Evolutionary conservation across 2,113 vertebrate genomes (phyloP), one percentile per base, ranked within the genome.

Genomic region (Solea senegalensis): DNA sequence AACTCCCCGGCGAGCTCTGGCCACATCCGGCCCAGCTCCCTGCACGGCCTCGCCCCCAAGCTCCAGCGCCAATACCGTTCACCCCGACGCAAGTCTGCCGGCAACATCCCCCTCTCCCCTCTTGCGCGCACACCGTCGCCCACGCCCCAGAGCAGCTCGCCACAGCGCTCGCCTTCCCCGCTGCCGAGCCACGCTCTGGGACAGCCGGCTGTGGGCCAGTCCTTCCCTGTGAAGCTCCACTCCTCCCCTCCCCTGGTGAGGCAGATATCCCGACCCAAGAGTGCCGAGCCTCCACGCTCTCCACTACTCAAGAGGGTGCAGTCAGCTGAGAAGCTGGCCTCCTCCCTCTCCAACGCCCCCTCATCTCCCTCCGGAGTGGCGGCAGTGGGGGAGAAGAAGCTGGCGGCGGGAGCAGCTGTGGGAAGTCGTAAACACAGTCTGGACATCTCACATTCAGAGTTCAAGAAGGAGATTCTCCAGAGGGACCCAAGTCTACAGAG

Each of bases 21-120:
- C 8, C 97, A 99, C 82, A 97, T 98, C 86, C 91, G 97, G n/a
- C 97, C 97, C 78, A 98, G 96, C 83, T 98, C 97, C 16, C 94
- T 99, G 40, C 96, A 98, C 0, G 97, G 97, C 55, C 91, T 99
- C 14, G 97, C 96, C 15, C 97, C 97, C 13, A 99, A 99, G 86
- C 96, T 99, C 9, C 97, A 99, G 76, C 95, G 97, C 34, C 97
- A 98, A 78, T 99, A 98, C 89, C 93, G 97, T 48, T 99, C 97
- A 4, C 97, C 97, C 0, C 91, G 97, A 10, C 96, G 96, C 87
- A 98, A 99, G 88, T 98, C 97, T 0, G 97, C 97, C 0, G 96
- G 97, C 40, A 99, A 97, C 90, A 98, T 99, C 89, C 97, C 97
- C 0, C 94, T 98, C 54, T 99, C 97, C 0, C 97, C 97, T 0